Evolutionary conservation across 2,797 vertebrate species (phyloP), one percentile per base, ranked within the genome.

Genomic region (Schizopygopsis malacanthus): DNA sequence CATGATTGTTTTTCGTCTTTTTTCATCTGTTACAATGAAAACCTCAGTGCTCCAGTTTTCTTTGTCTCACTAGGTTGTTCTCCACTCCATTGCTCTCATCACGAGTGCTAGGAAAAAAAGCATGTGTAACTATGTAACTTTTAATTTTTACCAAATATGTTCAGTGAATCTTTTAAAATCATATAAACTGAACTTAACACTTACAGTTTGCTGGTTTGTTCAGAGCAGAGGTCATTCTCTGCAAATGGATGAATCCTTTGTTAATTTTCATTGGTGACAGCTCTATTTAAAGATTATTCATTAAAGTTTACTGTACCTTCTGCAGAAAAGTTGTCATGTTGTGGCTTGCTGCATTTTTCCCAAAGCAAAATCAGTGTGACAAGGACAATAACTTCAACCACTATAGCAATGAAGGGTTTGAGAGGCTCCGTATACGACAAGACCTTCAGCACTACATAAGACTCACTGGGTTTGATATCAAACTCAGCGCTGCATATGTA

Each of bases 321-420:
- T 13, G 81, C 22, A 45, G 43, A 7, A 2, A 20, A 0, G 0
- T 80, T 52, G 12, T 89, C 88, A 18, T 89, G 20, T 83, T 83
- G 92, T 65, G 67, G 95, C 79, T 95, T 95, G 0, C 85, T 95
- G 33, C 89, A 91, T 1, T 89, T 83, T 92, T 99, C 98, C 13
- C 87, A 99, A 41, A 97, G 86, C 41, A 96, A 91, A 88, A 99
- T 95, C n/a, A 92, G 0, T 5, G 92, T 63, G 41, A 98, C 95
- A 65, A 99, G 89, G 61, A 97, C 0, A 12, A 93, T 4, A 37
- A 97, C 98, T 87, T 98, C 97, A 0, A 88, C 89, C 75, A 95
- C 72, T 79, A 98, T 93, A 77, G 82, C 95, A 2, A 97, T 1
- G 88, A 99, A 98, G 0, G 96, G 96, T 88, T 97, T 99, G 80